Evolutionary conservation across 2,888 invertebrate species (phyloP), one percentile per base, ranked within the genome.

Genomic region (Cheilosia soror): DNA sequence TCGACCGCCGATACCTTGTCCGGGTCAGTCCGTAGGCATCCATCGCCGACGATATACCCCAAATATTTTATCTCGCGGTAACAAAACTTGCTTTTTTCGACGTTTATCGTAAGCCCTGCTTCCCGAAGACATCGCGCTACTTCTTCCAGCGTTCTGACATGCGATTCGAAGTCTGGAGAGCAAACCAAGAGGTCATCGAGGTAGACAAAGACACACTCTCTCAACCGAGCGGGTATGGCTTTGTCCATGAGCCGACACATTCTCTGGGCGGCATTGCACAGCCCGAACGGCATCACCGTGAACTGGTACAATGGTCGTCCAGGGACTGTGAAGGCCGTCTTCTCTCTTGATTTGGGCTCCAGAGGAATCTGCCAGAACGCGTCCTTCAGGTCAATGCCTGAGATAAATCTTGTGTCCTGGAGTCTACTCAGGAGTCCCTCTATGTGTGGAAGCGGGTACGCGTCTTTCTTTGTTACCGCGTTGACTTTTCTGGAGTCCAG

Each of bases 131-230:
- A 44, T n/a, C 13, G 11, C 13, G n/a, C 13, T 44, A 44, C 42
- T 13, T 44, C 42, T 44, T 44, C 42, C 5, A 44, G 42, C 42
- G 42, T 5, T 44, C 42, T 44, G n/a, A 44, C 6, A n/a, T 44
- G 42, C 13, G 42, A n/a, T 0, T 42, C 42, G n/a, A 42, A 42
- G 0, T 42, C n/a, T 4, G 42, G 42, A 42, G 20, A 49, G 20
- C 15, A 49, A 20, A 9, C 49, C 49, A 53, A 68, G 15, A 68
- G 25, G 5, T 69, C 53, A 4, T 69, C 69, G 0, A 71, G 42
- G 33, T 71, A 55, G 4, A 69, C 55, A 58, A 71, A 58, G 58
- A 49, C 69, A 58, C 33, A 29, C 15, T 71, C 58, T 3, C 55
- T 58, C 33, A 57, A 7, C 13, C 60, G 58, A 27, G 33, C 40